Evolutionary conservation across 2,888 invertebrate genomes (phyloP), one percentile per base, ranked within the genome.

Genomic region (Cepaea hortensis): DNA sequence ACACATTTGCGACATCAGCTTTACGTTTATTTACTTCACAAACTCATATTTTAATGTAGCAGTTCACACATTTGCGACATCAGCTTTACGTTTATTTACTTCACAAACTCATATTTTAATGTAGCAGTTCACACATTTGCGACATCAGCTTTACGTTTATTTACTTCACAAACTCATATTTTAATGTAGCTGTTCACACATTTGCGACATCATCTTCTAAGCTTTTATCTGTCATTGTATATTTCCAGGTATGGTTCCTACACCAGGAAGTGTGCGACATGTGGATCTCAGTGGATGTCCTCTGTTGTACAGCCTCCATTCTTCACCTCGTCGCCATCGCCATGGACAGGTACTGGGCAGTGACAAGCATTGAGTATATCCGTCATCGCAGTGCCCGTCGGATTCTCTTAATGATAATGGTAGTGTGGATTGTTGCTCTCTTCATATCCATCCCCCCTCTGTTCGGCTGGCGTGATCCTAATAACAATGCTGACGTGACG

Each of bases 211-310:
- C 11, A 55, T 55, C 55, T 11, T 55, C 11, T 55, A 55, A 55
- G 6, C 55, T 6, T 55, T 55, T 11, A 55, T 68, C 2, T 61
- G n/a, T 72, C 55, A 46, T 83, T 20, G 48, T 65, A n/a, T n/a
- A 61, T 61, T 20, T 46, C 0, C 83, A 87, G 87, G 87, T 87
- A 46, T 98, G 98, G 98, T 97, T 97, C 93, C 96, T 98, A 93
- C 98, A 98, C 50, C 97, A 97, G 75, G 97, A 97, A 93, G 88
- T 94, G 18, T 98, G 99, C 95, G 98, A 98, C 95, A 97, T 98
- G 96, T 99, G 98, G 98, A 98, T 98, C 70, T 97, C 97, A 75
- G 97, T 98, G 91, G 99, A 99, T 95, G 98, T 99, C n/a, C 96
- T 99, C 0, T 98, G 98, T 95, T 99, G 99, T 95, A 98, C 99